Conservation (phyloP, 2,888 invertebrate species). For the Lasius platythorax region DNA sequence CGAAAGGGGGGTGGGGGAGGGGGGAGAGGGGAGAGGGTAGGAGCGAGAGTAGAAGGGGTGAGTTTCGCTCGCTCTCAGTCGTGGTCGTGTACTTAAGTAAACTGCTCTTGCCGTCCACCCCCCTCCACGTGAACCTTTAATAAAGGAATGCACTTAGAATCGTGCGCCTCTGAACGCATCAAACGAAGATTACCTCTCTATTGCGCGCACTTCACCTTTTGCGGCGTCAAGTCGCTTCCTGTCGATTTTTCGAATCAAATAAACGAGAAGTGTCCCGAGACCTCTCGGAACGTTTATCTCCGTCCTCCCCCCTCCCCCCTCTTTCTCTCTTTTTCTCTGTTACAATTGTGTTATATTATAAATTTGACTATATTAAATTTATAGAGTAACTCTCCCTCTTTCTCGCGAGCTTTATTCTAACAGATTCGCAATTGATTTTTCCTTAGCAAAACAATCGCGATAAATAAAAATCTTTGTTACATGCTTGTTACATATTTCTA, state of each 20-base stretch:
- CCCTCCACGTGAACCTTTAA: conserved; percentile 59
- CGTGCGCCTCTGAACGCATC: conserved; percentile 57
- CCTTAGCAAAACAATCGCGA: neutral
- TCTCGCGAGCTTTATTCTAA: neutral
- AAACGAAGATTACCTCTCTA: conserved; percentile 53
- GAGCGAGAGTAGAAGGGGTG: neutral
- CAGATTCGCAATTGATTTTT: neutral
- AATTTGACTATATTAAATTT: conserved; percentile 3
- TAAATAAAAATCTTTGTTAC: neutral
- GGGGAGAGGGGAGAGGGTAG: neutral
- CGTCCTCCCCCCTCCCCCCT: too few relatives aligned
- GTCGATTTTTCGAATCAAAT: conserved; percentile 31
- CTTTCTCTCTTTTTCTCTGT: neutral
- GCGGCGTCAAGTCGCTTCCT: neutral
- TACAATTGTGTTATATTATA: conserved; percentile 1
- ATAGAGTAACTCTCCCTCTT: neutral
- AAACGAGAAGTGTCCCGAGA: conserved; percentile 8
- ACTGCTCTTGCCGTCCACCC: conserved; percentile 60
- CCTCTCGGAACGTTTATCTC: neutral
- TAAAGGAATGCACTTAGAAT: conserved; percentile 76
- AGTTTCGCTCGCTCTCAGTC: conserved; percentile 58
- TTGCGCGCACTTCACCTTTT: conserved; percentile 7
- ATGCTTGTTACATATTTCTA: neutral
- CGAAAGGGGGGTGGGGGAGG: neutral
- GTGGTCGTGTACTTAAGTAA: conserved; percentile 73